Percentiles rank a stretch among this genome's conserved stretches.
These are phyloP conservation scores for Asteroscopus sphinx DNA, from an alignment of 2,888 invertebrate species.

Conservation along the genomic window DNA sequence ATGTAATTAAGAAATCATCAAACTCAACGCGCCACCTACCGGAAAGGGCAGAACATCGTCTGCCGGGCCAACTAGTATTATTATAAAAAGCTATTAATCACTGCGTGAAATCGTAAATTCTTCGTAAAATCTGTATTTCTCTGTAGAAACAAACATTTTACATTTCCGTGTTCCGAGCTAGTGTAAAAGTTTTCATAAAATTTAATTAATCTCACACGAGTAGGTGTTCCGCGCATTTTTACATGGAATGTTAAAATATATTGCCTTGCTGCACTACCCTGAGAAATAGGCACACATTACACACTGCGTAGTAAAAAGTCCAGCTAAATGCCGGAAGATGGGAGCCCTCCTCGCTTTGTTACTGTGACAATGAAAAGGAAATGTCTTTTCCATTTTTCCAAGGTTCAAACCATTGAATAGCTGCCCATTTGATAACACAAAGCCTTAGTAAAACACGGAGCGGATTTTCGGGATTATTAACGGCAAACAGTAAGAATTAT, in stretches of 20 bases:
- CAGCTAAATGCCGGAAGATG: slow-evolving; percentile 79
- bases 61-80: no score
- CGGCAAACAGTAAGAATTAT: slow-evolving; percentile 63
- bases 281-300: slow-evolving; percentile 31
- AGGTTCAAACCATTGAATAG: slow-evolving; percentile 66
- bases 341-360: slow-evolving; percentile 78
- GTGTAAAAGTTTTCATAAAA: slow-evolving; percentile 65
- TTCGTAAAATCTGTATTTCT: slow-evolving; percentile 56
- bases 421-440: slow-evolving; percentile 59
- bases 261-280: slow-evolving; percentile 31
- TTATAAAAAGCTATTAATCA: slow-evolving; percentile 56
- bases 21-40: no score
- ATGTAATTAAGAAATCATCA: no score
- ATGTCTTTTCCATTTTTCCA: slow-evolving; percentile 76
- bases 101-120: slow-evolving; percentile 60
- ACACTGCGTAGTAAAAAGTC: slow-evolving; percentile 69
- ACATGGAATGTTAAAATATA: slow-evolving; percentile 57
- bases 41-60: no score
- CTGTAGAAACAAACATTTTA: slow-evolving; percentile 55
- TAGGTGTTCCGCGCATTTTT: slow-evolving; percentile 59
- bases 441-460: slow-evolving; percentile 51
- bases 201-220: slow-evolving; percentile 66
- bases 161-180: slow-evolving; percentile 58
- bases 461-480: slow-evolving; percentile 61
- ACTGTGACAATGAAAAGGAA: slow-evolving; percentile 77